Conservation (phyloP, 2,888 invertebrate species). For the Cheilosia variabilis region DNA sequence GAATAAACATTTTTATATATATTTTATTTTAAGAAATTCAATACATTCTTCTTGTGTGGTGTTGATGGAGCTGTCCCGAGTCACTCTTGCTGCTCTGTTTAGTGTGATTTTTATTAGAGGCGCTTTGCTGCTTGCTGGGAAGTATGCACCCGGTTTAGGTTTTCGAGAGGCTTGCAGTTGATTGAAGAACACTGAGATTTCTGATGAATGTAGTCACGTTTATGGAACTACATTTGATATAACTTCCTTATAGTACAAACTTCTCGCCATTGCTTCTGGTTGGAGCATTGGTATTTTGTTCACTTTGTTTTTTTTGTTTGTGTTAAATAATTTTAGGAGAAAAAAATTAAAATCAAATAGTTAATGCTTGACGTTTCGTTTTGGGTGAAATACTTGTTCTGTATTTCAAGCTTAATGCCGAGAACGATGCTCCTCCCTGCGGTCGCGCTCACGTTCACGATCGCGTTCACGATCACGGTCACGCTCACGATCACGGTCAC, state of each 20-base stretch:
- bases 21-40: conserved; percentile 82
- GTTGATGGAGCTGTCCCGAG: conserved; percentile 45
- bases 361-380: conserved; percentile 62
- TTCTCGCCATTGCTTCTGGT: conserved; percentile 34
- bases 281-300: conserved; percentile 53
- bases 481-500: conserved; percentile 86
- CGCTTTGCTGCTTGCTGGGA: background rate
- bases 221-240: conserved; percentile 52
- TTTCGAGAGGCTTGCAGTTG: conserved; percentile 3
- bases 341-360: conserved; percentile 54
- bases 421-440: conserved; percentile 89
- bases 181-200: conserved; percentile 40
- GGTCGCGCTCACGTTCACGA: conserved; percentile 87
- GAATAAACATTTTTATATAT: conserved; percentile 80
- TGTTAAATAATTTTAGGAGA: conserved; percentile 48
- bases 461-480: conserved; percentile 88
- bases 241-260: conserved; percentile 58
- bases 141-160: background rate
- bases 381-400: conserved; percentile 63
- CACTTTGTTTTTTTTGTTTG: conserved; percentile 44
- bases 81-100: conserved; percentile 12
- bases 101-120: background rate
- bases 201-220: conserved; percentile 44
- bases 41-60: conserved; percentile 82
- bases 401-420: conserved; percentile 85